Evolutionary conservation across 2,113 vertebrate genomes (phyloP), one percentile per base, ranked within the genome.

Genomic region (Dendrocopos noguchii): DNA sequence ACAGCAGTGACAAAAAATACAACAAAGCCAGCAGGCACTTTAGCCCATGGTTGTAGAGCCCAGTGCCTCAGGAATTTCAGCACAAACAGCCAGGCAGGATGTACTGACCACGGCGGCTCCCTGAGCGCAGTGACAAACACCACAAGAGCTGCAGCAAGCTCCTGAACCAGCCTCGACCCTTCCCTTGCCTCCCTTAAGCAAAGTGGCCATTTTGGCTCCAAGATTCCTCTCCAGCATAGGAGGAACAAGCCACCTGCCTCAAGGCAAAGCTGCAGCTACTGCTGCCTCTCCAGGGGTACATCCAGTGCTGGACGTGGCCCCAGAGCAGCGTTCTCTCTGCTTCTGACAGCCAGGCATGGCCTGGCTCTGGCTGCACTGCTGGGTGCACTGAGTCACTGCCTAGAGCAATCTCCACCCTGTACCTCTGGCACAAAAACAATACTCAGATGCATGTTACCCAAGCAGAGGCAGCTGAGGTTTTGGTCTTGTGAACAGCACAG

Each of bases 1-100:
- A 93, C 0, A 55, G 44, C n/a, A 15, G 5, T 8, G 47, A 63
- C 75, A 70, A 72, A 83, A 64, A 0, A 77, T 0, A 77, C 18
- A 84, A 66, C 4, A 56, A 55, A 79, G 7, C 18, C 20, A 76
- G 10, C 6, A 59, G 24, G 4, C 15, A 68, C 66, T 88, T 93
- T 13, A 71, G 19, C 17, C 5, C 4, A 6, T 46, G 46, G 10
- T 5, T 60, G 42, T 3, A 50, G 33, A 77, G 22, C 50, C 75
- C 31, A 71, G 8, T 3, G 47, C 22, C n/a, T n/a, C 16, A 34
- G 33, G 25, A 72, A 33, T 46, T 50, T 66, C 25, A 28, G 31
- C n/a, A 46, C 11, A 34, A 88, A 50, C 11, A 39, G 39, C 22
- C 16, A 53, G 7, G 60, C 15, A 36, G 56, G 31, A 34, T 20